Evolutionary conservation across 2,113 vertebrate species (phyloP).

Genomic region (Uropsilus gracilis): DNA sequence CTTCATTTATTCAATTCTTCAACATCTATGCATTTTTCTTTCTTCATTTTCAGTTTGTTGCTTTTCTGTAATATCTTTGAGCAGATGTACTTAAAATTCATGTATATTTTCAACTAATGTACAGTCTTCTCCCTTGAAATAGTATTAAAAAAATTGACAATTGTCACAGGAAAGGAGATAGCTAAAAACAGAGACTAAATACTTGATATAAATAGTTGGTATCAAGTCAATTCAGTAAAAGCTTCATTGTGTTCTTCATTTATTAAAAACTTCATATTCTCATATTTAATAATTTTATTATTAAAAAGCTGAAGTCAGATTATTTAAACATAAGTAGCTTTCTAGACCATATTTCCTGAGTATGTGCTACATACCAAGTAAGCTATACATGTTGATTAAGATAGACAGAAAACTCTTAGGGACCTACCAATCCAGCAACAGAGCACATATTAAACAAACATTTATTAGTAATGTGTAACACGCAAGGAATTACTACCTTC

Average conservation of each 20-base stretch:
- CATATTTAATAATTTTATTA: too few relatives aligned
- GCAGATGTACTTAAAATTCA: too few relatives aligned
- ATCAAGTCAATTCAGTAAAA: constrained; percentile 11
- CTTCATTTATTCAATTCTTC: constrained; percentile 12
- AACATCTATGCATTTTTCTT: background rate
- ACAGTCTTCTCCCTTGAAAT: background rate
- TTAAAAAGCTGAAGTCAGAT: background rate
- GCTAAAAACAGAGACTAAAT: background rate
- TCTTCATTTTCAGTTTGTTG: constrained; percentile 32
- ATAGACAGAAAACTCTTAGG: background rate
- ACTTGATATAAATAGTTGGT: background rate
- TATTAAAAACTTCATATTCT: background rate
- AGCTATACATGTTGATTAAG: background rate
- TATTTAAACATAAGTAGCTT: background rate
- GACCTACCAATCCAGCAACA: background rate
- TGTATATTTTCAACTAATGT: background rate
- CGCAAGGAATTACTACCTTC: background rate
- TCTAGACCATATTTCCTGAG: constrained; percentile 20
- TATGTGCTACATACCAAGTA: background rate
- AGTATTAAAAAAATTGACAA: too few relatives aligned
- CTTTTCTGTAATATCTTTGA: background rate
- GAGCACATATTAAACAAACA: background rate
- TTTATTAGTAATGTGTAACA: background rate
- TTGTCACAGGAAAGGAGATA: background rate
- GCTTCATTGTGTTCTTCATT: background rate